These are phyloP conservation scores for Galemys pyrenaicus DNA, from an alignment of 2,113 vertebrate species.

Conservation along the genomic window DNA sequence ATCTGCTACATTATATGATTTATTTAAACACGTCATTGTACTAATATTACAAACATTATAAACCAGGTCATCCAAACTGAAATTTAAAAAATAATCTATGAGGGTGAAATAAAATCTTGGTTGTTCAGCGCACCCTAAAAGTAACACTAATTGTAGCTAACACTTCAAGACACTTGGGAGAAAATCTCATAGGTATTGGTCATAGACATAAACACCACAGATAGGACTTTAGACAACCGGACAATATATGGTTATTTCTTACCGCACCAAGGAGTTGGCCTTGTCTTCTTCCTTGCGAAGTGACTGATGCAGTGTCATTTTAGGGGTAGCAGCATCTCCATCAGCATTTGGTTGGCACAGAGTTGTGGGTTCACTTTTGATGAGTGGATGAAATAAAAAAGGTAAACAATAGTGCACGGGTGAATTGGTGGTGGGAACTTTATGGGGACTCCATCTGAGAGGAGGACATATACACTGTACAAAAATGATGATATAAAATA, in stretches of 20 bases:
- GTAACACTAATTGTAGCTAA: not conserved
- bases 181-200: not conserved
- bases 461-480: too few relatives aligned
- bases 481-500: too few relatives aligned
- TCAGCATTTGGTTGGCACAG: not conserved
- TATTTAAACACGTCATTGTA: not conserved
- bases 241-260: not conserved
- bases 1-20: not conserved
- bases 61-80: not conserved
- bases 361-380: not conserved
- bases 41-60: not conserved
- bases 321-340: fast-evolving
- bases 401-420: too few relatives aligned
- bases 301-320: not conserved
- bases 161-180: not conserved
- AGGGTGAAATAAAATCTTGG: not conserved
- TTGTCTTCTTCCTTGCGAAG: not conserved
- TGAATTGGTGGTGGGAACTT: too few relatives aligned
- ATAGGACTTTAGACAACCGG: not conserved
- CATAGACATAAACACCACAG: not conserved
- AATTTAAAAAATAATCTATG: not conserved
- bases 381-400: not conserved
- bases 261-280: not conserved
- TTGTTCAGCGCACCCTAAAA: not conserved
- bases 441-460: too few relatives aligned